Evolutionary conservation across 1,140 invertebrate genomes (phyloP).

Genomic region (Pemphigus obesinymphae): DNA sequence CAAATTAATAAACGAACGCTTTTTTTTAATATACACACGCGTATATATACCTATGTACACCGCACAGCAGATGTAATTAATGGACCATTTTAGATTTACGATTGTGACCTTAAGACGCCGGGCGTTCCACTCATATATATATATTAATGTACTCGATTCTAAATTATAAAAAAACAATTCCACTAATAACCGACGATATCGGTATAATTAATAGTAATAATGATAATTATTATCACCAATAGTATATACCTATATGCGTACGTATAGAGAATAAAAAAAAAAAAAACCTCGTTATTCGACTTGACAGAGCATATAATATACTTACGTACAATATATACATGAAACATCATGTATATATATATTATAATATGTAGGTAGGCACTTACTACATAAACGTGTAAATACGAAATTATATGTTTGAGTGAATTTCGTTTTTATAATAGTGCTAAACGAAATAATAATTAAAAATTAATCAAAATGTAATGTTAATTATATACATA

Average conservation of each 20-base stretch:
- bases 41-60: background rate
- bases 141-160: background rate
- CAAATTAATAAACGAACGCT: slow-evolving; percentile 13
- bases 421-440: too few relatives aligned
- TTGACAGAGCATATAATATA: background rate
- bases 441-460: too few relatives aligned
- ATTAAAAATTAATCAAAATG: too few relatives aligned
- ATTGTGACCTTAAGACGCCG: slow-evolving; percentile 12
- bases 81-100: slow-evolving; percentile 25
- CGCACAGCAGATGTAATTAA: background rate
- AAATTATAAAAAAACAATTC: slow-evolving; percentile 20
- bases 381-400: background rate
- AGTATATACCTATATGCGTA: background rate
- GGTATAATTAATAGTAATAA: slow-evolving; percentile 1
- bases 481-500: too few relatives aligned
- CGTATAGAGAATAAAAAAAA: too few relatives aligned
- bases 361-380: background rate
- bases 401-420: too few relatives aligned
- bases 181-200: background rate
- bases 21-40: background rate
- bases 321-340: background rate
- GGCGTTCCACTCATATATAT: too few relatives aligned
- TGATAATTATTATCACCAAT: background rate
- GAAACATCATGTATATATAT: background rate
- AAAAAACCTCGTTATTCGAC: background rate